A percentile compares a stretch with the other conserved stretches of the same genome.
Evolutionary conservation across 2,113 vertebrate species (phyloP).

Genomic region (Ciconia maguari): DNA sequence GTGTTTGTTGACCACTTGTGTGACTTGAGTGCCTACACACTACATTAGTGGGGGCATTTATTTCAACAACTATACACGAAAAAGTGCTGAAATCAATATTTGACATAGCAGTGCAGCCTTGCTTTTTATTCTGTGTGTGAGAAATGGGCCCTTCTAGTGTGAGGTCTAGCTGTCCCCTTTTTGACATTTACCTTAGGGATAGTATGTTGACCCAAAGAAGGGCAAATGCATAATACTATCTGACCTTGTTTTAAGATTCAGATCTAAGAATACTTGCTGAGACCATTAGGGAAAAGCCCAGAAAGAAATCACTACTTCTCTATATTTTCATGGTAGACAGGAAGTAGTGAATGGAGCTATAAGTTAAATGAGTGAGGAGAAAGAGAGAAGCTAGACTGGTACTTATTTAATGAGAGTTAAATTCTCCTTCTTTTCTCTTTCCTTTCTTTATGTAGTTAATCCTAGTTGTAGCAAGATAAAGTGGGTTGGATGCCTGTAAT

Average conservation of each 20-base stretch:
- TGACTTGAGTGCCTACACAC: background rate
- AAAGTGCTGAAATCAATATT: background rate
- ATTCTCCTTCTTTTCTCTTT: background rate
- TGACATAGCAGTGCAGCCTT: background rate
- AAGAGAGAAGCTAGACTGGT: background rate
- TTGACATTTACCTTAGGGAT: background rate
- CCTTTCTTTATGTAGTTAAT: background rate
- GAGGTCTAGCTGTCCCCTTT: background rate
- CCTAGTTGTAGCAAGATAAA: background rate
- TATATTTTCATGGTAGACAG: background rate
- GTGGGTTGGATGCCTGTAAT: background rate
- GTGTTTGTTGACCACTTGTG: background rate
- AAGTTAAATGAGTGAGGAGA: background rate
- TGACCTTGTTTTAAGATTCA: background rate
- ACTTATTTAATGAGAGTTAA: background rate
- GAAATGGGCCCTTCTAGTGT: background rate
- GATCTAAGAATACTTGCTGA: background rate
- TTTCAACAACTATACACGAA: background rate
- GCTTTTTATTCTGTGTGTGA: background rate
- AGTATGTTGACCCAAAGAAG: background rate
- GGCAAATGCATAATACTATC: background rate
- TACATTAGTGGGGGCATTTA: background rate
- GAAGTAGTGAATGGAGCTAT: background rate
- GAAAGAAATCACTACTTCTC: background rate
- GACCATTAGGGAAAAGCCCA: background rate